Evolutionary conservation across 2,888 invertebrate species (phyloP).

Genomic region (Germaria angustata): DNA sequence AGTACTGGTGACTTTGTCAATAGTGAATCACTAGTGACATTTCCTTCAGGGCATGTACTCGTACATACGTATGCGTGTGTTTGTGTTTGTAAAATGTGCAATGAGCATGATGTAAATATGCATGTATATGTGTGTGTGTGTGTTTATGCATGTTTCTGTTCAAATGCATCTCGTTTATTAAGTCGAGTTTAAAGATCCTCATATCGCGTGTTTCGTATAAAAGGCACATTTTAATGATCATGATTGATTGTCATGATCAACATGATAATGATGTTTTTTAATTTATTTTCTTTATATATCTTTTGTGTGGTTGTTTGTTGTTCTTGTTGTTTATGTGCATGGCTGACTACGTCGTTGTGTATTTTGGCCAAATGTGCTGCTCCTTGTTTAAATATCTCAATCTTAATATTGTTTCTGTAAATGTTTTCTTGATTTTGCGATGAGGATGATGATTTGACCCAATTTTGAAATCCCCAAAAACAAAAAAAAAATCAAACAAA

Average conservation of each 20-base stretch:
- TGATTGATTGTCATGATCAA: background rate
- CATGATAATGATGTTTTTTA: slow-evolving; percentile 12
- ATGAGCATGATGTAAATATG: background rate
- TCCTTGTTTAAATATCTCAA: background rate
- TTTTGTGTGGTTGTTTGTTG: background rate
- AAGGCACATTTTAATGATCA: slow-evolving; percentile 19
- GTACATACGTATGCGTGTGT: no score
- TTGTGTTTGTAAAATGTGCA: no score
- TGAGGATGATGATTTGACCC: slow-evolving; percentile 53
- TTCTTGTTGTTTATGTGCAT: slow-evolving; percentile 14
- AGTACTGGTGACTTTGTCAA: no score
- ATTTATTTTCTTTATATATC: background rate
- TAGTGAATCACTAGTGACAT: no score
- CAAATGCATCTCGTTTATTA: background rate
- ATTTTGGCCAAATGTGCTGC: slow-evolving; percentile 14
- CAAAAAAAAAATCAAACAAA: background rate
- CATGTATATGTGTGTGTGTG: background rate
- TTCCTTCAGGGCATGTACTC: no score
- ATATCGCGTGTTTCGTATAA: slow-evolving; percentile 31
- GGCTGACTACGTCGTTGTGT: slow-evolving; percentile 9
- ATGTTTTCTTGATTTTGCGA: slow-evolving; percentile 45
- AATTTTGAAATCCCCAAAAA: slow-evolving; percentile 40
- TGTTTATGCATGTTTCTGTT: no score
- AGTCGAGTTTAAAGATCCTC: slow-evolving; percentile 24
- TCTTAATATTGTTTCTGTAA: slow-evolving; percentile 1